Evolutionary conservation across 2,113 vertebrate species (phyloP).

Genomic region (Cettia cetti): DNA sequence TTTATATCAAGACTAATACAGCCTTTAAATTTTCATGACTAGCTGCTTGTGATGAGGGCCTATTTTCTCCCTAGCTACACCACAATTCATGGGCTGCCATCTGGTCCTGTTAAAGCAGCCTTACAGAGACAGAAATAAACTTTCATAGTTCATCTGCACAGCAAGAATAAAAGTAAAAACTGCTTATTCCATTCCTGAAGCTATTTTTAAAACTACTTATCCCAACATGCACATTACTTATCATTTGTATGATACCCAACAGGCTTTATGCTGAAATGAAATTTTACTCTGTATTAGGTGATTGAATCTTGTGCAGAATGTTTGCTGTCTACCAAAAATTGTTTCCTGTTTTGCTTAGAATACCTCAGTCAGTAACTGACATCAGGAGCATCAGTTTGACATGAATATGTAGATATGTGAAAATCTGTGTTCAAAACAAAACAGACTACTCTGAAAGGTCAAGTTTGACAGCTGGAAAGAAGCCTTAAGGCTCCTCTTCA

Average conservation of each 20-base stretch:
- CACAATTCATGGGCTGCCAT: constrained; percentile 4
- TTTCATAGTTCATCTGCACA: neutral
- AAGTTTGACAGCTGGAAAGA: neutral
- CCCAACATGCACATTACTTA: neutral
- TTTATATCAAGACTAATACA: neutral
- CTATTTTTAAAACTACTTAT: constrained; percentile 14
- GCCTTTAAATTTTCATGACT: neutral
- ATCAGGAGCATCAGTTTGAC: neutral
- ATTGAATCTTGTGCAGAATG: neutral
- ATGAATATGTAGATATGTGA: neutral
- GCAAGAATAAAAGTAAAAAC: neutral
- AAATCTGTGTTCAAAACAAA: neutral
- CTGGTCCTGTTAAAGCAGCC: neutral
- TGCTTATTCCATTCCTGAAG: neutral
- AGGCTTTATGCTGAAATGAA: neutral
- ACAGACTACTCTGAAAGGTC: constrained; percentile 7
- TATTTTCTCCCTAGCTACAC: neutral
- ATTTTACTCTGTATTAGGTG: neutral
- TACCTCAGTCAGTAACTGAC: neutral
- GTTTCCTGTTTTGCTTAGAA: neutral
- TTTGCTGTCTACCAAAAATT: neutral
- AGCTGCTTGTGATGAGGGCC: neutral
- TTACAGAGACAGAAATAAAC: neutral
- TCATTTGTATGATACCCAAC: neutral
- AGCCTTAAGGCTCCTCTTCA: constrained; percentile 2